Base-by-base conservation (phyloP, 1,140 invertebrate species). In the Homarus americanus region DNA sequence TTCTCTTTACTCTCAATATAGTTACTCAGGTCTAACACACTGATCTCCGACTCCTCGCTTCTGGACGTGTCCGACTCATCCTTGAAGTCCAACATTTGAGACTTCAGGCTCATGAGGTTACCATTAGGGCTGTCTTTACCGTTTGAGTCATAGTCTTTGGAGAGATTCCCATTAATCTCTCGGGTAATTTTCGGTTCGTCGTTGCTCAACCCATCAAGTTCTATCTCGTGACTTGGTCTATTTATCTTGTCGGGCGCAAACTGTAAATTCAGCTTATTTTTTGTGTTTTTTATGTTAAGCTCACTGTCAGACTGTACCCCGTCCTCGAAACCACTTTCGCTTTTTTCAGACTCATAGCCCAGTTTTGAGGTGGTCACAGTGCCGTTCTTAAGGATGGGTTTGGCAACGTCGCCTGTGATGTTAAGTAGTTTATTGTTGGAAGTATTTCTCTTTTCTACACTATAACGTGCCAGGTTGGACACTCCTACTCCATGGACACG, bases 31-130 rank as follows among this genome's bases (percentile, higher is more conserved):
- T 92, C 91, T 20, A 92, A 58, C 41, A 92, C 91, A 76, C 91
- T 92, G 38, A 92, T 92, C 32, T 92, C 91, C 38, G 91, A 92
- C 44, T 92, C 91, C 63, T 92, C 91, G 41, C 91, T 92, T 66
- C 76, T 87, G 17, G 90, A 91, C 40, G 90, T 85, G 34, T 92
- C 91, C 2, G 84, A 87, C 36, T 92, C 91, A 53, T 92, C 91
- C n/a, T 75, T 87, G 58, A 80, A 69, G 34, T 91, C 90, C 34
- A 80, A n/a, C 38, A 80, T 38, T 38, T 85, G 83, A 34, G 82
- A 40, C 66, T 72, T 91, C 24, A 85, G 49, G 44, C 10, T 76
- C 34, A 53, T 12, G 17, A 82, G 32, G 36, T 92, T 92, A 34
- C 72, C 91, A 72, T 83, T 92, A 38, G 66, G 69, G 49, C 58